These are phyloP conservation scores for Ceyx margarethae DNA, from an alignment of 2,113 vertebrate genomes.

Conservation along the genomic window DNA sequence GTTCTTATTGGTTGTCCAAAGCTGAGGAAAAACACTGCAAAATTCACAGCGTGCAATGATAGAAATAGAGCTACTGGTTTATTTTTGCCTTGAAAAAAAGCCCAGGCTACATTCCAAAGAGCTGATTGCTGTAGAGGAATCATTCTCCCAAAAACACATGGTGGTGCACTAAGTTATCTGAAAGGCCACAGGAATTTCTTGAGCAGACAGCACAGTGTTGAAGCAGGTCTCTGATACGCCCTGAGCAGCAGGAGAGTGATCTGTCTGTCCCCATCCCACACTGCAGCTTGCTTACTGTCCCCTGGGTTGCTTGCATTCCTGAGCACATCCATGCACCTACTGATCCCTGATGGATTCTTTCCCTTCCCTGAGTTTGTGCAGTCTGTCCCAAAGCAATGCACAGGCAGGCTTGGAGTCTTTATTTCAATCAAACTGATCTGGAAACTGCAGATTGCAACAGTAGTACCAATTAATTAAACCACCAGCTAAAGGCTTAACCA, in stretches of 20 bases:
- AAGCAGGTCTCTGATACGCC: background rate
- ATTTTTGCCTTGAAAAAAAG: background rate
- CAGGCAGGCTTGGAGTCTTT: background rate
- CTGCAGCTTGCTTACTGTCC: background rate
- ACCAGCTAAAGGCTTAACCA: background rate
- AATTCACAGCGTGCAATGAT: background rate
- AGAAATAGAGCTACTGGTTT: background rate
- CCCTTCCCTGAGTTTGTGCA: background rate
- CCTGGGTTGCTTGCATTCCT: background rate
- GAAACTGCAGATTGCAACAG: background rate
- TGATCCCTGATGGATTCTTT: background rate
- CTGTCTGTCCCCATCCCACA: background rate
- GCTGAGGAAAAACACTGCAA: background rate
- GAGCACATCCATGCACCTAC: background rate
- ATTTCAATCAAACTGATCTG: background rate
- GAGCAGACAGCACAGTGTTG: conserved; percentile 19
- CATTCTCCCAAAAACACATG: background rate
- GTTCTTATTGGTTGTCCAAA: background rate
- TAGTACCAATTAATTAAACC: background rate
- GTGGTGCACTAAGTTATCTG: background rate
- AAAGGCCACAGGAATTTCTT: conserved; percentile 12
- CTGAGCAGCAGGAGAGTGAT: background rate
- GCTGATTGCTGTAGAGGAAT: background rate
- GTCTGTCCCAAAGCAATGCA: background rate
- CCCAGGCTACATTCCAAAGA: background rate